Evolutionary conservation across 2,888 invertebrate genomes (phyloP), one percentile per base, ranked within the genome.

Genomic region (Eudasyphora cyanicolor): DNA sequence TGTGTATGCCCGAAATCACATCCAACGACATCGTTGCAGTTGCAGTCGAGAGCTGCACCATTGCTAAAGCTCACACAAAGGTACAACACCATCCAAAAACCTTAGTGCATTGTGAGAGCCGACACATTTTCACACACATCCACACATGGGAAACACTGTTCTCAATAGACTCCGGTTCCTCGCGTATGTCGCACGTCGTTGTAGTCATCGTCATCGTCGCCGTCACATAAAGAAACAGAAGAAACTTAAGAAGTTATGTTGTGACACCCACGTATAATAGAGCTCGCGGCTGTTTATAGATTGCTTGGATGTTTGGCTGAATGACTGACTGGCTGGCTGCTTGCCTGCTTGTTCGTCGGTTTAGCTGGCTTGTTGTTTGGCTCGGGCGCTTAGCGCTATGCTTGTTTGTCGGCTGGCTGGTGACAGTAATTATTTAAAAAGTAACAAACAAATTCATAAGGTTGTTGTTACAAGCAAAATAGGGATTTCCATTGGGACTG

Each of bases 391-490:
- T 14, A 1, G 14, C 14, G 19, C 21, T 1, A 21, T 54, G 19
- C 27, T 38, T n/a, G 60, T n/a, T 32, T 29, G n/a, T 14, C 32
- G 14, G 60, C n/a, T 2, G 62, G 42, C 64, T 73, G 54, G 79
- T 82, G 82, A 82, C 82, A 82, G 60, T 82, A 73, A 82, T 79
- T 79, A 79, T 79, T 82, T 60, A 60, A 79, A 67, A 71, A 79
- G 73, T 42, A 69, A 76, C 54, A 75, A 64, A 73, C 76, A 77
- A 67, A 67, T 74, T 77, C 45, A 69, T 38, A 80, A 35, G 60
- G 35, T 75, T 49, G 38, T 73, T n/a, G 62, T 7, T 60, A 2
- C 24, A 24, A 6, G 12, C 3, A n/a, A n/a, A n/a, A n/a, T 27
- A 27, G 57, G 57, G 57, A 57, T 57, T 8, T 12, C 57, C 14